Conservation (phyloP, 2,113 vertebrate species). For the Anser cygnoides region DNA sequence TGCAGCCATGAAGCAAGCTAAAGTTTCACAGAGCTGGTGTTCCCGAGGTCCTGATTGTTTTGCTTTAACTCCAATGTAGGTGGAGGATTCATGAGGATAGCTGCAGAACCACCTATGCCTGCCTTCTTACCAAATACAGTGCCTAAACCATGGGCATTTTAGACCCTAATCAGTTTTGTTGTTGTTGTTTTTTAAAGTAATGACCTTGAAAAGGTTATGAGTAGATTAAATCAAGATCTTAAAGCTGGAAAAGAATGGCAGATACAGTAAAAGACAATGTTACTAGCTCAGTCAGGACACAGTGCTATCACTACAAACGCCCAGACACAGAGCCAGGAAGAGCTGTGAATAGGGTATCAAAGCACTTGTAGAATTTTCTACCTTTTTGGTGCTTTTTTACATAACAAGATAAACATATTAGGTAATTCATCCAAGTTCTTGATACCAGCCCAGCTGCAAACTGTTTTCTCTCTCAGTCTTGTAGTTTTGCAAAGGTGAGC, state of each 20-base stretch:
- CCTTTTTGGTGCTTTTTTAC: not conserved
- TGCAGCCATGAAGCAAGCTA: not conserved
- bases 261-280: not conserved
- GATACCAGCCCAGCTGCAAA: not conserved
- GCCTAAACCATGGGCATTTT: not conserved
- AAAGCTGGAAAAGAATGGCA: not conserved
- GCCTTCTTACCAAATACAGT: not conserved
- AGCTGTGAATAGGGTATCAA: not conserved
- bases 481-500: not conserved
- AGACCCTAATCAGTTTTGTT: not conserved
- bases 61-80: not conserved
- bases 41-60: not conserved
- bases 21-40: not conserved
- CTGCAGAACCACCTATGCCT: not conserved
- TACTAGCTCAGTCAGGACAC: not conserved
- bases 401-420: not conserved
- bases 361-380: not conserved
- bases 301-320: not conserved
- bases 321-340: fast-evolving
- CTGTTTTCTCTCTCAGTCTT: not conserved
- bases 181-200: not conserved
- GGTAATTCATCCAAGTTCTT: not conserved
- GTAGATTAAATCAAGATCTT: not conserved
- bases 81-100: not conserved
- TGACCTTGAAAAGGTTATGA: not conserved